A percentile compares a stretch with the other conserved stretches of the same genome.
These are phyloP conservation scores for Rosalia funebris DNA, from an alignment of 2,888 invertebrate genomes.

Conservation along the genomic window DNA sequence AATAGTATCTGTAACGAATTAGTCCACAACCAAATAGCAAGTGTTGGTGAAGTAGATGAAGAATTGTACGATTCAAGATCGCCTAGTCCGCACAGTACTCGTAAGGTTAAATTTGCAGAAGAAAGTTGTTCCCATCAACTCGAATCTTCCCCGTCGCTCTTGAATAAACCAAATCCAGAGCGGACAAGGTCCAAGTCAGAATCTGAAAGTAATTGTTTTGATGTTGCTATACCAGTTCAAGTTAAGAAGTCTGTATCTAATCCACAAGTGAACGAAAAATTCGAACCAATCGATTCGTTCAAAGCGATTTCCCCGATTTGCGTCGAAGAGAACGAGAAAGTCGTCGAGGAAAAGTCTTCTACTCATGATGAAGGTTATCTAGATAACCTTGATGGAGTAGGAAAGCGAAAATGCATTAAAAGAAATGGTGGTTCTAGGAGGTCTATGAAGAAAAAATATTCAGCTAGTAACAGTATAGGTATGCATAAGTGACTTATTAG, in stretches of 20 bases:
- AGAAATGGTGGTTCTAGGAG: slow-evolving; percentile 40
- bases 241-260: not conserved
- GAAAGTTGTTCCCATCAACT: not conserved
- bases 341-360: not conserved
- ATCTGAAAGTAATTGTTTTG: not conserved
- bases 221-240: not conserved
- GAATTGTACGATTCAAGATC: slow-evolving; percentile 60
- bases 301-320: no score
- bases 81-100: slow-evolving; percentile 28
- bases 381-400: slow-evolving; percentile 74
- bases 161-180: not conserved
- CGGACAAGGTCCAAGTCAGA: slow-evolving; percentile 4
- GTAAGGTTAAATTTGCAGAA: not conserved
- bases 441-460: slow-evolving; percentile 38
- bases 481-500: slow-evolving; percentile 14
- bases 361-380: slow-evolving; percentile 60
- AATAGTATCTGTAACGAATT: slow-evolving; percentile 60
- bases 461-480: slow-evolving; percentile 28
- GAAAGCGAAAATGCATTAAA: slow-evolving; percentile 58
- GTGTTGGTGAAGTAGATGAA: slow-evolving; percentile 65
- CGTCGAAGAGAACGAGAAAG: not conserved
- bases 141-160: not conserved
- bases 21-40: slow-evolving; percentile 57
- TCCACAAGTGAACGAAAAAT: not conserved
- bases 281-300: no score